Percentiles rank a stretch among this genome's conserved stretches.
phyloP scores from a whole-genome alignment of 2,888 invertebrate genomes.

The Pediacus dermestoides region DNA sequence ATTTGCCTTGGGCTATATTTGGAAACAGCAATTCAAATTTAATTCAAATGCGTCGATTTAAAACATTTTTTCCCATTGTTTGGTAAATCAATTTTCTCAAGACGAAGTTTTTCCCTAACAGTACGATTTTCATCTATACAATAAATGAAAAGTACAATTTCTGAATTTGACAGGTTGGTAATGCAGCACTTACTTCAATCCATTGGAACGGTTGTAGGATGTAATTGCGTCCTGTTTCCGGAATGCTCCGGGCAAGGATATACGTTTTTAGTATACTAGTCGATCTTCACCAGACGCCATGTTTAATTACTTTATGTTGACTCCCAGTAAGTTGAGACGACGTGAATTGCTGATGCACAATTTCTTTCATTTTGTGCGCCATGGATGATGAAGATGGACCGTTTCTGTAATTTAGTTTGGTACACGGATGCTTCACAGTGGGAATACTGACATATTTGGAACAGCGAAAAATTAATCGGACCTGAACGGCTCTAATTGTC shows the following conservation, averaged over 20 bases:
- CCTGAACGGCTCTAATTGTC: conserved; percentile 1
- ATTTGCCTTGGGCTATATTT: too few species aligned
- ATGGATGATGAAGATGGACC: conserved; percentile 3
- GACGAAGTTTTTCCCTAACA: too few species aligned
- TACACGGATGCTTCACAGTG: conserved; percentile 1
- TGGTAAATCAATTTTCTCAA: too few species aligned
- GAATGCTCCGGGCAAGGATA: too few species aligned
- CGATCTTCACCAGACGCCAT: neutral
- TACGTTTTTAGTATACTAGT: too few species aligned
- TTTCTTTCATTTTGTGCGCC: conserved; percentile 4
- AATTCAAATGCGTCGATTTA: too few species aligned
- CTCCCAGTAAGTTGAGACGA: neutral
- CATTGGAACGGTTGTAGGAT: too few species aligned
- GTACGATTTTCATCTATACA: too few species aligned
- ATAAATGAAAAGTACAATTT: neutral
- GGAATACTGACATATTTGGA: conserved; percentile 1
- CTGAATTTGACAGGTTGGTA: conserved; percentile 2
- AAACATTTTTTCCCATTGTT: too few species aligned
- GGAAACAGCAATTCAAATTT: too few species aligned
- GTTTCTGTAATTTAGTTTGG: conserved; percentile 1
- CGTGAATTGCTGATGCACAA: conserved; percentile 1
- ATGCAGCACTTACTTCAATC: too few species aligned
- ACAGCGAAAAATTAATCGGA: conserved; percentile 4
- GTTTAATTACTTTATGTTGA: conserved; percentile 1
- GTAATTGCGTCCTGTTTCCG: too few species aligned